Base-by-base conservation (phyloP, 2,888 invertebrate genomes). In the Pachymerium ferrugineum region DNA sequence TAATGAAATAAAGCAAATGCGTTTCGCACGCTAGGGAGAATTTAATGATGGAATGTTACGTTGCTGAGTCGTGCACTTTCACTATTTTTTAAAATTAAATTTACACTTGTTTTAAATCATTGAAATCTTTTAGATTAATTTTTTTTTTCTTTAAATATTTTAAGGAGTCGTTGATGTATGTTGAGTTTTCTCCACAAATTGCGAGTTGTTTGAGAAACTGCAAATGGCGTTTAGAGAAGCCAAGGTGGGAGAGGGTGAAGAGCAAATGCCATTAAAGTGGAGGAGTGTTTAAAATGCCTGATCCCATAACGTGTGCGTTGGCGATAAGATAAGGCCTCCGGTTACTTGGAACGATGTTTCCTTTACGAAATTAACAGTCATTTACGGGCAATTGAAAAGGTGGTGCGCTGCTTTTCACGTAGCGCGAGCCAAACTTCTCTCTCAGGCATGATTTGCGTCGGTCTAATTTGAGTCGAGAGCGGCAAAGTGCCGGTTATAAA, bases 321-420 rank as follows among this genome's bases (percentile, higher is more conserved):
- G 62, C 28, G 62, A 62, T 62, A 62, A 62, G 62, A 62, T 62
- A 62, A 62, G 62, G 25, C 62, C 62, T 62, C 62, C 25, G 62
- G 62, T 62, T 62, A 62, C 10, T 54, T 54, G 54, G 54, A 54
- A 14, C 54, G 62, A 25, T 62, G 62, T 62, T 62, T 62, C 62
- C 62, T 62, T 62, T 62, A 28, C 62, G 62, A 62, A 62, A 62
- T 62, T 62, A 62, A 62, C 62, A 62, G 62, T 62, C 62, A 28
- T 62, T 62, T 62, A 62, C 62, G 62, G 62, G 25, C 62, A 62
- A 62, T 62, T 62, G 62, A 62, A 28, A 25, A 62, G 62, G 62
- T 62, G 62, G 62, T 1, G 62, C 47, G 47, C n/a, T n/a, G n/a
- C n/a, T 54, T 54, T 54, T 22, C 47, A 22, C 12, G 38, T 38